Evolutionary conservation across 2,797 vertebrate species (phyloP).

Genomic region (Yasuhikotakia modesta): DNA sequence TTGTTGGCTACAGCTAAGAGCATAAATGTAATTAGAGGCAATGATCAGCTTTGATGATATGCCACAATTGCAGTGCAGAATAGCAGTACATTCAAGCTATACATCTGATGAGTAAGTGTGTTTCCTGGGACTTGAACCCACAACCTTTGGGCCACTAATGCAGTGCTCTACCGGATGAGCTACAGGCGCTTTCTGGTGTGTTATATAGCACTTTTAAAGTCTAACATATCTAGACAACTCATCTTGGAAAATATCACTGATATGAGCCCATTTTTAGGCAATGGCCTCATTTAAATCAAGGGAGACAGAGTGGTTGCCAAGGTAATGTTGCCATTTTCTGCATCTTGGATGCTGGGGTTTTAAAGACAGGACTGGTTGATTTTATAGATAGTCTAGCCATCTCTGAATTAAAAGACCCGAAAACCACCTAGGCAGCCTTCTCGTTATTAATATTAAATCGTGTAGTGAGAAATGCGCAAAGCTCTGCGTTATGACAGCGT

Average conservation of each 20-base stretch:
- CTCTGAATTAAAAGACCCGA: constrained; percentile 20
- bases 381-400: not conserved
- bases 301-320: not conserved
- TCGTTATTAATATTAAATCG: constrained; percentile 62
- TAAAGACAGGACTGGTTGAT: constrained; percentile 1
- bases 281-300: constrained; percentile 2
- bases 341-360: not conserved
- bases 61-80: not conserved
- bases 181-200: too few relatives aligned
- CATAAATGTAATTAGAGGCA: too few relatives aligned
- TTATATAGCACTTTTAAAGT: not conserved
- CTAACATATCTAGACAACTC: not conserved
- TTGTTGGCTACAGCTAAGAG: not conserved
- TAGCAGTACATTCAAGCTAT: too few relatives aligned
- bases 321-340: constrained; percentile 14
- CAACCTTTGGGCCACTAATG: too few relatives aligned
- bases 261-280: not conserved
- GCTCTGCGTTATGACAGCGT: constrained; percentile 56
- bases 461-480: constrained; percentile 48
- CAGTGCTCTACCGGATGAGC: too few relatives aligned
- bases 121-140: too few relatives aligned
- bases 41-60: too few relatives aligned
- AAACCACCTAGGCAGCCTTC: constrained; percentile 40
- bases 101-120: too few relatives aligned
- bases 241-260: not conserved